Evolutionary conservation across 2,888 invertebrate species (phyloP).

Genomic region (Phortica okadai): DNA sequence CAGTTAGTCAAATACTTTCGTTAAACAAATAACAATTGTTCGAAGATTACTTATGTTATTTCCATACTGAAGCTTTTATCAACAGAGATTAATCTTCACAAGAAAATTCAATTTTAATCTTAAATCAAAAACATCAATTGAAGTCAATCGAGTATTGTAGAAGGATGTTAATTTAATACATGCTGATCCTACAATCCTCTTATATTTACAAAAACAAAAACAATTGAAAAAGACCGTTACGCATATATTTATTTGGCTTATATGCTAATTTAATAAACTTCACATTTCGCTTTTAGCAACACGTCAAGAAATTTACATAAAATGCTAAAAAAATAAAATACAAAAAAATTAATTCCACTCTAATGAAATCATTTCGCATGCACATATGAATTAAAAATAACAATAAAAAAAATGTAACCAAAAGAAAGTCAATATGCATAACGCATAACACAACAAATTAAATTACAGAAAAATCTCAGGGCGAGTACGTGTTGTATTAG

Average conservation of each 20-base stretch:
- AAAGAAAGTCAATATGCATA: constrained; percentile 3
- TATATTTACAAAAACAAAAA: background rate
- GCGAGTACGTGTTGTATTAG: constrained; percentile 21
- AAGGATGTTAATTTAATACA: no score
- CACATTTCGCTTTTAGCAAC: constrained; percentile 23
- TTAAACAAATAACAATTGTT: no score
- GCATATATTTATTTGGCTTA: background rate
- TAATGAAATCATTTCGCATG: background rate
- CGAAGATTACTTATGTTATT: no score
- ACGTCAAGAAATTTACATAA: constrained; percentile 18
- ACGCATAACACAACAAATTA: background rate
- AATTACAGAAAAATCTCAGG: background rate
- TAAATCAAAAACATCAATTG: no score
- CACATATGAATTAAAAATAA: background rate
- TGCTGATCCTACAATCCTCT: no score
- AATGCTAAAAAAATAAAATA: constrained; percentile 16
- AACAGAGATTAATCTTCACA: no score
- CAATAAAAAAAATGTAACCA: background rate
- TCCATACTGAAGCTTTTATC: no score
- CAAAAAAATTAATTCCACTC: constrained; percentile 2
- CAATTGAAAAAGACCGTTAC: background rate
- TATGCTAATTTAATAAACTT: constrained; percentile 28
- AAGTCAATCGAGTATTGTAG: no score
- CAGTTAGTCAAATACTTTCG: no score
- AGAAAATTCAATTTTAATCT: no score